Evolutionary conservation across 2,113 vertebrate genomes (phyloP), one percentile per base, ranked within the genome.

Genomic region (Ptilonorhynchus violaceus): DNA sequence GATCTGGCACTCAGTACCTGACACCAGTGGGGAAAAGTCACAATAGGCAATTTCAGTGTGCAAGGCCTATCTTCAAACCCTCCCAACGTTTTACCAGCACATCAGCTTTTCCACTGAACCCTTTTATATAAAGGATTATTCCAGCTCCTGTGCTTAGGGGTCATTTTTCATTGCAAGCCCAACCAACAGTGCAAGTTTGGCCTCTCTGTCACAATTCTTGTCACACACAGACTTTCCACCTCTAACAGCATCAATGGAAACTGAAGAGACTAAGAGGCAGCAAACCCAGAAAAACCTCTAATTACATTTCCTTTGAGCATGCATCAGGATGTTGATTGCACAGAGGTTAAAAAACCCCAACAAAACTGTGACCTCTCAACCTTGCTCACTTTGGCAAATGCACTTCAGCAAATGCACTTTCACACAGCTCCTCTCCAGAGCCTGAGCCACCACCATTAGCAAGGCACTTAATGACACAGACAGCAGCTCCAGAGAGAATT

Each of bases 91-190:
- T 86, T 63, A 88, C 60, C 46, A 58, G 64, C 60, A 49, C 5
- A 76, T 93, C 92, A 96, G 85, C 93, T 92, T 73, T 92, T 89
- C 63, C 66, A 78, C 60, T 72, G 73, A 89, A 87, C 19, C 44
- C 60, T 93, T 85, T 91, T 79, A 94, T 60, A 60, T 4, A 86
- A 76, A 76, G 80, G 93, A 88, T 96, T 95, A 69, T 89, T 97
- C 92, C 30, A 88, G 93, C 42, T 78, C 69, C 64, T 60, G 16
- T 2, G 58, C 80, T 93, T 39, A 20, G 8, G 82, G 76, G 89
- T 64, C 60, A n/a, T 68, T 90, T 92, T 58, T 75, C 73, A 85
- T 6, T 42, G 52, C 69, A 93, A 91, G 77, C 56, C 52, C 76
- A 64, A 81, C 55, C 72, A 90, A 37, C 33, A 56, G 56, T 1